Evolutionary conservation across 2,113 vertebrate genomes (phyloP).

Genomic region (Procavia capensis): DNA sequence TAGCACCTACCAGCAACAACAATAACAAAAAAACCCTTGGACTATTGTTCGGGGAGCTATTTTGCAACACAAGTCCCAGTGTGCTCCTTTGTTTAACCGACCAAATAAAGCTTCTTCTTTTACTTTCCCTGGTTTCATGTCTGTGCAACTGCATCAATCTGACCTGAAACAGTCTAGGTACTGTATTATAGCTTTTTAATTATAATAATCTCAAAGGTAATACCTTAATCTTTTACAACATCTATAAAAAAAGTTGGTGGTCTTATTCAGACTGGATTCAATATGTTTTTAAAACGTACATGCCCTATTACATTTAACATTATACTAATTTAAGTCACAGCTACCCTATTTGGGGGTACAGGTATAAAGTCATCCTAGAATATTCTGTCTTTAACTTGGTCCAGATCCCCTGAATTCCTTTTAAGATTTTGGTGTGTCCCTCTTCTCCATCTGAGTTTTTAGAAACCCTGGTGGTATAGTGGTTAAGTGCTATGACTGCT

Average conservation of each 20-base stretch:
- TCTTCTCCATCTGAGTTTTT: too few relatives aligned
- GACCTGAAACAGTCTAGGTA: too few relatives aligned
- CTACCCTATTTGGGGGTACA: neutral
- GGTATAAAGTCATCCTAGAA: neutral
- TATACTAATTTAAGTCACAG: neutral
- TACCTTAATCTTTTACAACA: neutral
- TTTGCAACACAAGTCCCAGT: too few relatives aligned
- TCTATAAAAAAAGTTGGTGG: neutral
- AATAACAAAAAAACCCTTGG: too few relatives aligned
- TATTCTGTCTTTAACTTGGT: neutral
- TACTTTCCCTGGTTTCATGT: too few relatives aligned
- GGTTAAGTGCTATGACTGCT: too few relatives aligned
- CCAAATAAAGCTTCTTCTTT: too few relatives aligned
- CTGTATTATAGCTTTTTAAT: neutral
- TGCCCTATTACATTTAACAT: neutral
- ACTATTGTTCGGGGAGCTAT: too few relatives aligned
- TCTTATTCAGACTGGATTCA: conserved; percentile 4
- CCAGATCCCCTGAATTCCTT: neutral
- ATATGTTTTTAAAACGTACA: neutral
- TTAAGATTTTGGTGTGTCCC: neutral
- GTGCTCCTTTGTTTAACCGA: too few relatives aligned
- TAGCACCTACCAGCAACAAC: too few relatives aligned
- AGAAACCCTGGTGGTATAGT: too few relatives aligned
- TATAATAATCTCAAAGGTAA: conserved; percentile 3
- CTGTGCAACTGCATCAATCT: too few relatives aligned